Evolutionary conservation across 35 echinoderm and acorn worm genomes (phyloP).

Genomic region (Apostichopus californicus): DNA sequence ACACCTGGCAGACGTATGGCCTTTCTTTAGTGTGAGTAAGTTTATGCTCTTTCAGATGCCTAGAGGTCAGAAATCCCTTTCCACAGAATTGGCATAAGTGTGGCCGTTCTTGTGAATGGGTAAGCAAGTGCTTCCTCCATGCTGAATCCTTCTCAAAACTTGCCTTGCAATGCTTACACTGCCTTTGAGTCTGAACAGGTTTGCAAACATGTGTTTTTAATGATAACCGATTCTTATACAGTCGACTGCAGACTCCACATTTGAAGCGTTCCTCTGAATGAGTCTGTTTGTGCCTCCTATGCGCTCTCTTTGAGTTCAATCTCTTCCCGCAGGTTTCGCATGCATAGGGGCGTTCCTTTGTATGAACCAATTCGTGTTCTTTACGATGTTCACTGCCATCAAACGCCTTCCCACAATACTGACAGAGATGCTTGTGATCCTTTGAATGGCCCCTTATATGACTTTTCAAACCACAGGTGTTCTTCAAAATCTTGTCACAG

Average conservation of each 20-base stretch:
- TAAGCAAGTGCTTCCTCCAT: too few relatives aligned
- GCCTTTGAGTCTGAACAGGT: background rate
- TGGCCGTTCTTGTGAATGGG: background rate
- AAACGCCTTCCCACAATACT: slow-evolving; percentile 11
- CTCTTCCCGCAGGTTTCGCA: background rate
- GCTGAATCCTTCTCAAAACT: background rate
- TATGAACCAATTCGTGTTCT: background rate
- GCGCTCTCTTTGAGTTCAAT: background rate
- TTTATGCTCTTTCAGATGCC: background rate
- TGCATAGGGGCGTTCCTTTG: background rate
- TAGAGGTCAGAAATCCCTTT: background rate
- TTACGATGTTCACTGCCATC: background rate
- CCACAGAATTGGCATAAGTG: background rate
- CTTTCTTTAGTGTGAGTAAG: background rate
- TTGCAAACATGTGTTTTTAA: background rate
- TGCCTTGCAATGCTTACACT: background rate
- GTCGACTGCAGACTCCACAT: background rate
- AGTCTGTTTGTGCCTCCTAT: background rate
- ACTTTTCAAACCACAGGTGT: background rate
- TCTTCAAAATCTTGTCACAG: background rate
- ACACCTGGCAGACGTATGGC: background rate
- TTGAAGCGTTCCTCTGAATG: background rate
- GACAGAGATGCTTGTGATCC: background rate
- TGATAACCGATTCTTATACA: background rate
- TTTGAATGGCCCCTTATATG: background rate